Base-by-base conservation (phyloP, 2,797 vertebrate species). In the Coendou prehensilis region DNA sequence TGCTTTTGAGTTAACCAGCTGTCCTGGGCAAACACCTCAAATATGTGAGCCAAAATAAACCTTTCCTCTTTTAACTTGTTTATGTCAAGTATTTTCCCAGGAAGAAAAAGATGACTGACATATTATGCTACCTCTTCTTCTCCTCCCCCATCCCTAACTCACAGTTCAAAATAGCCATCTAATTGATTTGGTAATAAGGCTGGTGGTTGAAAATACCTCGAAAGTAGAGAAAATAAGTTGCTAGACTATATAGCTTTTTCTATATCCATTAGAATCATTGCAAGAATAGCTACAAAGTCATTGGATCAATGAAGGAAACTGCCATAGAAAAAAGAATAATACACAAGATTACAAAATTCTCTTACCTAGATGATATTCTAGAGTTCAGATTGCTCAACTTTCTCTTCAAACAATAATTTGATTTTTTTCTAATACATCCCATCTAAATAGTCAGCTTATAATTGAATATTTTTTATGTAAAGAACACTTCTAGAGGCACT, bases 341-440 rank as follows among this genome's bases (percentile, higher is more conserved):
- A 80, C 11, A 56, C 2, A 81, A 7, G 2, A 87, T 80, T 83
- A 41, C 4, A 93, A 45, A 95, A 81, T 67, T 93, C 0, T 80
- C 33, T 81, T 84, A 56, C 1, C 47, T 63, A 92, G 4, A 92
- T 52, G 1, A 63, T 26, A 94, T 7, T 20, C 2, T 94, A 83
- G 30, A 75, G 15, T 80, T 95, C 61, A 59, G 17, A 85, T 93
- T 69, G 9, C 22, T 94, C 30, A 92, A 75, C 28, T 84, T 45
- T 57, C 22, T 30, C 54, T n/a, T 80, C 20, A 83, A 79, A 67
- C 9, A 71, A 28, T 80, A n/a, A 87, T 76, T 75, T 50, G 37
- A 79, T n/a, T 89, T 8, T 93, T 41, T 87, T 92, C 63, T 52
- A 67, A 96, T 78, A 64, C 4, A 67, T n/a, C 6, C 18, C 9